Percentiles rank a stretch among this genome's conserved stretches.
phyloP scores from a whole-genome alignment of 2,113 vertebrate genomes.

The Psophia crepitans region DNA sequence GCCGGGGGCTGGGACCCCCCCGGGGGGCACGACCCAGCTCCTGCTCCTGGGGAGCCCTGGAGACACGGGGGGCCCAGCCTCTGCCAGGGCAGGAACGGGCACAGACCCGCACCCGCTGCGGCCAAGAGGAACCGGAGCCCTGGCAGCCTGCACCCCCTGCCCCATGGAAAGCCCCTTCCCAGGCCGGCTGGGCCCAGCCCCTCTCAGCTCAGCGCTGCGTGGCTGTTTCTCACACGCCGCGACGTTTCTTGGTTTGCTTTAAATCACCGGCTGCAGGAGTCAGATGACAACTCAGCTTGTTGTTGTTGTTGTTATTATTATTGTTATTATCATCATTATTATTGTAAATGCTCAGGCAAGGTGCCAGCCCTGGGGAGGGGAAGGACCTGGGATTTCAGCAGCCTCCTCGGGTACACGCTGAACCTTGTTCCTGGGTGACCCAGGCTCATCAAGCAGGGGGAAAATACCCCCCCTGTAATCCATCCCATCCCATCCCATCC shows the following conservation, averaged over 20 bases:
- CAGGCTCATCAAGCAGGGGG: background rate
- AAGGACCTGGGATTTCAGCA: background rate
- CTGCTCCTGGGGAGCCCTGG: background rate
- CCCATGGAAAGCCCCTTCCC: background rate
- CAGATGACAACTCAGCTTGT: slow-evolving; percentile 14
- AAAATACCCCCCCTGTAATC: background rate
- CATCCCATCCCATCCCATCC: background rate
- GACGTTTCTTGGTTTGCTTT: background rate
- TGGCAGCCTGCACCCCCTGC: too few species aligned
- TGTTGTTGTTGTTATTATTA: background rate
- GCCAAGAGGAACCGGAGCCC: background rate
- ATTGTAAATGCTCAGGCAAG: slow-evolving; percentile 20
- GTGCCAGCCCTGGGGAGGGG: slow-evolving; percentile 27
- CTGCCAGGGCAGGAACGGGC: background rate
- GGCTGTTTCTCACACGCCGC: background rate
- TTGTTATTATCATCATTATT: background rate
- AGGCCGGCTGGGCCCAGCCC: background rate
- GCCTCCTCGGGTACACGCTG: background rate
- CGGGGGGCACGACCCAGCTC: background rate
- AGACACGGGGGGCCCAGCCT: fast-evolving
- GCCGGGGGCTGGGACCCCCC: background rate
- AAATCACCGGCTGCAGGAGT: background rate
- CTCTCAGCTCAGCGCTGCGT: fast-evolving
- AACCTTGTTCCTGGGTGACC: background rate
- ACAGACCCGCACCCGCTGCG: fast-evolving